A percentile compares a stretch with the other conserved stretches of the same genome.
These are phyloP conservation scores for Drosophila repleta DNA, from an alignment of 1,140 invertebrate species.

Conservation along the genomic window DNA sequence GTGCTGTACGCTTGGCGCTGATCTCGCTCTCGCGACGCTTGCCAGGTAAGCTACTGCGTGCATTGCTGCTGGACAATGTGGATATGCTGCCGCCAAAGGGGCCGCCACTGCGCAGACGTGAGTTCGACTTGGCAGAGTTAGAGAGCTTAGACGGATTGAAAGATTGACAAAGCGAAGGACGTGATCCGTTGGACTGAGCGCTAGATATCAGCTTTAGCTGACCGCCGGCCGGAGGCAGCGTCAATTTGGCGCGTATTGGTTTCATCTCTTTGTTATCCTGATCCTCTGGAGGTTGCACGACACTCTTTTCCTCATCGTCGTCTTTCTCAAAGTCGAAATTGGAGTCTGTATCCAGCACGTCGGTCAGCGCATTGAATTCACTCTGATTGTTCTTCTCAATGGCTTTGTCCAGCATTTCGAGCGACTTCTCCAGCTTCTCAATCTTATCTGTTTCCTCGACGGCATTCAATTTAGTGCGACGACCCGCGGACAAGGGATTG, in stretches of 20 bases:
- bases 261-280: slow-evolving; percentile 27
- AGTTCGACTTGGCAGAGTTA: slow-evolving; percentile 11
- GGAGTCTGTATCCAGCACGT: slow-evolving; percentile 62
- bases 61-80: not conserved
- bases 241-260: slow-evolving; percentile 42
- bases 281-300: not conserved
- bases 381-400: slow-evolving; percentile 71
- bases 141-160: slow-evolving; percentile 4
- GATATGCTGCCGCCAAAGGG: not conserved
- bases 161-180: slow-evolving; percentile 45
- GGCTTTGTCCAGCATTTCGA: slow-evolving; percentile 67
- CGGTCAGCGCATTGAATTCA: slow-evolving; percentile 61
- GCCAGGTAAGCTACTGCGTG: slow-evolving; percentile 1
- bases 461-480: slow-evolving; percentile 51
- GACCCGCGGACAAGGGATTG: slow-evolving; percentile 54
- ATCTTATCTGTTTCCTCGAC: slow-evolving; percentile 65
- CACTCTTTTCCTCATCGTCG: slow-evolving; percentile 52
- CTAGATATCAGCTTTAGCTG: slow-evolving; percentile 26
- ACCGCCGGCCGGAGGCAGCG: slow-evolving; percentile 48
- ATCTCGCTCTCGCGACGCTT: slow-evolving; percentile 45
- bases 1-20: slow-evolving; percentile 14
- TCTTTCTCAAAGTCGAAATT: slow-evolving; percentile 66
- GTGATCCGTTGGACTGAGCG: slow-evolving; percentile 6
- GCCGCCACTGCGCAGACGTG: slow-evolving; percentile 29
- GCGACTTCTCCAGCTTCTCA: slow-evolving; percentile 68